Evolutionary conservation across 2,797 vertebrate genomes (phyloP), one percentile per base, ranked within the genome.

Genomic region (Anabas testudineus): DNA sequence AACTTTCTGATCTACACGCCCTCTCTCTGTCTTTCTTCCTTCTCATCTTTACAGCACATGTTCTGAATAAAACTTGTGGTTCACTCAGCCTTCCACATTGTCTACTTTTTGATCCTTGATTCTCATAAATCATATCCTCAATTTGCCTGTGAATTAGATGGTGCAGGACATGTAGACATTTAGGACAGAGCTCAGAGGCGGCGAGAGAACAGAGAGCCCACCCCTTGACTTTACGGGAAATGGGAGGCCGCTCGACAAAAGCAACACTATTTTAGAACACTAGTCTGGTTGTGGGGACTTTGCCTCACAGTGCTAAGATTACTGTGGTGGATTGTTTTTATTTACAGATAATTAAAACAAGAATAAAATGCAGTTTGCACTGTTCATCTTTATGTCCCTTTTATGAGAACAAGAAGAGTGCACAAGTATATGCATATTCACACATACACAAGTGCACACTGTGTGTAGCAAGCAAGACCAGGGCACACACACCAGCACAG

Each of bases 191-290:
- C 66, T 84, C 42, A 80, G 59, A 69, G 80, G 80, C 71, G 53
- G 77, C 18, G 65, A 67, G 57, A 77, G 62, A 77, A 88, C 60
- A 74, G 70, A 84, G 75, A 90, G 84, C 83, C 88, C 82, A 72
- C 86, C 83, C 84, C 79, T 84, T 81, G 76, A 78, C 80, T 90
- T 94, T 93, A 94, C 89, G 84, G 93, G 92, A 93, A 93, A 91
- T 78, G 84, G 85, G 79, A 88, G 84, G 81, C 80, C 8, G 74
- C 70, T 80, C 72, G 69, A 69, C 71, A 88, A 85, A 74, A 75
- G 77, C 49, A 39, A 24, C 52, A 85, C 87, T 86, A 79, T 91
- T 42, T 89, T 86, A 37, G 78, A 83, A 82, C 57, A 80, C 54
- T 80, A 6, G 57, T 86, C 53, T 86, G 63, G 47, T 73, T 86